Percentiles rank a stretch among this genome's conserved stretches.
Conservation (phyloP, 2,113 vertebrate genomes). For the Nothocercus julius region DNA sequence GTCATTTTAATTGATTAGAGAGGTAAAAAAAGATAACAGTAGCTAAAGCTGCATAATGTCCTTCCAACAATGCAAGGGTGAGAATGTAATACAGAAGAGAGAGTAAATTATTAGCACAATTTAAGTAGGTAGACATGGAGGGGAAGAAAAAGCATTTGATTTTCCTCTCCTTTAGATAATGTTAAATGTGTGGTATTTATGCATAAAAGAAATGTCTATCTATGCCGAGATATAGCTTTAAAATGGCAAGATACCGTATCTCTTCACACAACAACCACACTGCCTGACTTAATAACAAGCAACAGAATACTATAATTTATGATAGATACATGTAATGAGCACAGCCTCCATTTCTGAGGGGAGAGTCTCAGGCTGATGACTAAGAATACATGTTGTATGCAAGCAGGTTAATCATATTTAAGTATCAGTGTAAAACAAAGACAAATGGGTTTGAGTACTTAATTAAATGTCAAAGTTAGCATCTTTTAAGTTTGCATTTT, state of each 20-base stretch:
- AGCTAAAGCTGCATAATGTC: not conserved
- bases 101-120: not conserved
- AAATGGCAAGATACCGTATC: not conserved
- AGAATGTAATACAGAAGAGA: not conserved
- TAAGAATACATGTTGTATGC: not conserved
- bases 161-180: not conserved
- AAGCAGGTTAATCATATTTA: not conserved
- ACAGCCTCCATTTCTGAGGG: not conserved
- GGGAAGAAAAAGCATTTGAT: not conserved
- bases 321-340: not conserved
- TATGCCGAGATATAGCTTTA: not conserved
- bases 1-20: not conserved
- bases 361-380: not conserved
- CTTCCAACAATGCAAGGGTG: not conserved
- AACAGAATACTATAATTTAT: not conserved
- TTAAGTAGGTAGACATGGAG: not conserved
- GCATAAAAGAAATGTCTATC: not conserved
- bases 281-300: not conserved
- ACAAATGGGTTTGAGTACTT: not conserved
- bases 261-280: not conserved
- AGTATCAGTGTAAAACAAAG: not conserved
- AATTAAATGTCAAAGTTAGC: not conserved
- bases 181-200: not conserved
- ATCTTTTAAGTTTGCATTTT: not conserved
- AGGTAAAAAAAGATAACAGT: not conserved